Conservation (phyloP, 2,113 vertebrate species). For the Romanogobio albipinnatus region DNA sequence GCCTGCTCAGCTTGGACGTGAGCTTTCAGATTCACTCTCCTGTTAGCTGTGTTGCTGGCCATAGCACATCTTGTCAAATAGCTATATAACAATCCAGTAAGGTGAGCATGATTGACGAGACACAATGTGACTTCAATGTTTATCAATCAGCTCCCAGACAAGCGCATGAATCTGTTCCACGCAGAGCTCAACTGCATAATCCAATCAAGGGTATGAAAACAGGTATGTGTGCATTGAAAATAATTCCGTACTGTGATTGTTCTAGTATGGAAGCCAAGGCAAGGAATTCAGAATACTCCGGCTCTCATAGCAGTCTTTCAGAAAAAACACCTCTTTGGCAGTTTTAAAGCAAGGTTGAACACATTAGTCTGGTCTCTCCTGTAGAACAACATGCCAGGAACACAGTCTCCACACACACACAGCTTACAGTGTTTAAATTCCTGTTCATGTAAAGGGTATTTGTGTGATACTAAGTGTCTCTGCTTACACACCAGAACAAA, state of each 20-base stretch:
- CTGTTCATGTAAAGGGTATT: conserved; percentile 1
- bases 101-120: conserved; percentile 5
- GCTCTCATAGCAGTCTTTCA: not conserved
- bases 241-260: not conserved
- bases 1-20: not conserved
- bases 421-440: not conserved
- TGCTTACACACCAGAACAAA: not conserved
- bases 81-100: conserved; percentile 1
- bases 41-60: not conserved
- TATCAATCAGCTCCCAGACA: conserved; percentile 10
- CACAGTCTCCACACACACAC: not conserved
- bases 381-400: conserved; percentile 50
- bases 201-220: conserved; percentile 42
- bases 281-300: not conserved
- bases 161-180: conserved; percentile 1
- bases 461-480: not conserved
- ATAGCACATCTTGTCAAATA: not conserved
- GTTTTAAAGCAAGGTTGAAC: conserved; percentile 12
- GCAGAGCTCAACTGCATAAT: conserved; percentile 12
- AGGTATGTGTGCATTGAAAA: conserved; percentile 36
- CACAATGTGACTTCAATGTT: conserved; percentile 4
- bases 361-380: conserved; percentile 26
- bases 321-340: not conserved
- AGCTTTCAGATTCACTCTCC: not conserved
- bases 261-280: not conserved